phyloP scores from a whole-genome alignment of 2,797 vertebrate species.

The Antennarius maculatus region DNA sequence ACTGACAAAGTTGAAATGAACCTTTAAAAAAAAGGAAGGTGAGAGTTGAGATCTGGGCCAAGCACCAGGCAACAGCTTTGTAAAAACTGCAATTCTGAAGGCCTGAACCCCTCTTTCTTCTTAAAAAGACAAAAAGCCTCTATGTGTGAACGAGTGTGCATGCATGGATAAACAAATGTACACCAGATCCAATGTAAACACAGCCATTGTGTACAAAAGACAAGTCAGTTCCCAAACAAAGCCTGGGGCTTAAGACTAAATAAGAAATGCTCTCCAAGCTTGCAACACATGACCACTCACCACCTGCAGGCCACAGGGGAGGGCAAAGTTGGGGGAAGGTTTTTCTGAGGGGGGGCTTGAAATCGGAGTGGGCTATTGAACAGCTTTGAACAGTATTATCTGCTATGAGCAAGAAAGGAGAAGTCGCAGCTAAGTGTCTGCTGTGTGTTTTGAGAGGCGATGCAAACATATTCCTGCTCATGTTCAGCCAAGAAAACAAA shows the following conservation, averaged over 20 bases:
- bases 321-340: constrained; percentile 3
- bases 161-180: constrained; percentile 52
- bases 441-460: constrained; percentile 17
- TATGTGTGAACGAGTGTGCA: constrained; percentile 40
- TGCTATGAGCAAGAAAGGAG: constrained; percentile 37
- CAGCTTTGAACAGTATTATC: constrained; percentile 49
- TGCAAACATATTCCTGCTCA: constrained; percentile 14
- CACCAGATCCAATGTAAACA: constrained; percentile 69
- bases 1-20: background rate
- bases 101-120: constrained; percentile 2
- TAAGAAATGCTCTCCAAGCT: constrained; percentile 53
- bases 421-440: constrained; percentile 11
- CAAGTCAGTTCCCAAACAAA: constrained; percentile 65
- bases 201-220: constrained; percentile 56
- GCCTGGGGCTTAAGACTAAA: constrained; percentile 63
- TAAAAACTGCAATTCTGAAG: constrained; percentile 12
- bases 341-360: constrained; percentile 35
- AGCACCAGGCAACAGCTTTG: constrained; percentile 12
- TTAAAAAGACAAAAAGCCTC: background rate
- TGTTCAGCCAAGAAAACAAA: constrained; percentile 5
- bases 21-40: background rate
- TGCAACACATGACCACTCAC: constrained; percentile 62
- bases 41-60: background rate
- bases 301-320: constrained; percentile 62
- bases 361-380: constrained; percentile 56